A percentile compares a stretch with the other conserved stretches of the same genome.
These are phyloP conservation scores for Heliconius hermathena DNA, from an alignment of 1,140 invertebrate species.

Conservation along the genomic window DNA sequence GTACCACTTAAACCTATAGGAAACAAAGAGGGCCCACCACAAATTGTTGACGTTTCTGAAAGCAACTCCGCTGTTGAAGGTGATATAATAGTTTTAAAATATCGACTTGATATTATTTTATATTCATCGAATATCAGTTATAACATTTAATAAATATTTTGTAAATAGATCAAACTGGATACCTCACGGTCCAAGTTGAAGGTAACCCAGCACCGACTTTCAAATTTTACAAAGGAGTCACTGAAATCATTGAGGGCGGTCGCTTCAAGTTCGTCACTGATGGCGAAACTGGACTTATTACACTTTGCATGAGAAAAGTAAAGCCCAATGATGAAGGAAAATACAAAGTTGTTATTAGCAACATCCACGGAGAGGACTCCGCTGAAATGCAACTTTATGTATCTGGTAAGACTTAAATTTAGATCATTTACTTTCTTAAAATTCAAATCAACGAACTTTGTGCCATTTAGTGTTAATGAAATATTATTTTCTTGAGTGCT, in stretches of 20 bases:
- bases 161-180: conserved; percentile 90
- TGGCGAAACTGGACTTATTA: conserved; percentile 93
- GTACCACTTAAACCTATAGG: conserved; percentile 91
- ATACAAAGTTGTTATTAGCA: conserved; percentile 96
- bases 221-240: conserved; percentile 96
- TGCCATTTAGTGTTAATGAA: too few species aligned
- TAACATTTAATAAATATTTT: not conserved
- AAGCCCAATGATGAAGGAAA: conserved; percentile 98
- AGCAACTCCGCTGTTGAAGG: conserved; percentile 96
- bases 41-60: conserved; percentile 94
- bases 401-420: conserved; percentile 86
- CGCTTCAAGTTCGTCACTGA: conserved; percentile 96
- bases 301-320: conserved; percentile 96
- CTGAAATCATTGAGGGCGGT: conserved; percentile 95
- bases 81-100: conserved; percentile 55
- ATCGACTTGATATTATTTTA: too few species aligned
- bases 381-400: conserved; percentile 98
- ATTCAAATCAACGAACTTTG: too few species aligned
- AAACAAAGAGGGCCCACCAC: conserved; percentile 87
- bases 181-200: conserved; percentile 93
- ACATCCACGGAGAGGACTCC: conserved; percentile 96
- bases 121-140: too few species aligned
- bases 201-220: conserved; percentile 97
- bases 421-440: not conserved
- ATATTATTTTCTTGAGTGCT: too few species aligned